phyloP scores from a whole-genome alignment of 2,888 invertebrate species.

The Ceramica pisi region DNA sequence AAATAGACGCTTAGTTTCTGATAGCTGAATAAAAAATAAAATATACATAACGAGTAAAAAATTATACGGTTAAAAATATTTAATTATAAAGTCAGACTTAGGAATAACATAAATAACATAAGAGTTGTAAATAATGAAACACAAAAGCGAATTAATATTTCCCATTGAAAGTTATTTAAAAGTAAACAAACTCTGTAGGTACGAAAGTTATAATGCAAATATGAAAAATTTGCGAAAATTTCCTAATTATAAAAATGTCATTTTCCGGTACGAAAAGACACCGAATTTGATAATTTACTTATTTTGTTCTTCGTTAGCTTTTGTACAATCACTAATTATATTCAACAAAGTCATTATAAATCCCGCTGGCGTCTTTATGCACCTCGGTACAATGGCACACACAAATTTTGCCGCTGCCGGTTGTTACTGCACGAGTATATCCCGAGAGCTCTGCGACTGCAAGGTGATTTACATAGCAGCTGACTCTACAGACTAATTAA shows the following conservation, averaged over 20 bases:
- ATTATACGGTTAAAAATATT: neutral
- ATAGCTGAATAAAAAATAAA: neutral
- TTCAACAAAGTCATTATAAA: constrained; percentile 52
- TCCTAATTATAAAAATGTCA: constrained; percentile 43
- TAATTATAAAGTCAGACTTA: neutral
- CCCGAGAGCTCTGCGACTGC: constrained; percentile 55
- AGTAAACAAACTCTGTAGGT: constrained; percentile 8
- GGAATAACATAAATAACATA: neutral
- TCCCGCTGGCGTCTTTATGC: constrained; percentile 47
- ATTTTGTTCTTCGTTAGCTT: constrained; percentile 24
- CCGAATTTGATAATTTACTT: constrained; percentile 30
- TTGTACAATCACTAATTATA: constrained; percentile 39
- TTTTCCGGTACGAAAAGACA: constrained; percentile 18
- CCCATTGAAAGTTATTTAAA: constrained; percentile 19
- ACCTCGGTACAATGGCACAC: constrained; percentile 43
- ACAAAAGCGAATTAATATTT: constrained; percentile 6
- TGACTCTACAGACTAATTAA: constrained; percentile 69
- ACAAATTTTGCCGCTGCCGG: constrained; percentile 55
- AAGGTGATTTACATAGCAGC: constrained; percentile 68
- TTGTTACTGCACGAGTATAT: constrained; percentile 52
- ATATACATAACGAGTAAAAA: neutral
- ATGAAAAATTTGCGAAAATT: constrained; percentile 27
- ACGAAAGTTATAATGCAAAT: constrained; percentile 23
- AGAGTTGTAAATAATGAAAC: neutral
- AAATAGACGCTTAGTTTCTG: neutral